Conservation (phyloP, 2,888 invertebrate genomes). For the Elegia similella region DNA sequence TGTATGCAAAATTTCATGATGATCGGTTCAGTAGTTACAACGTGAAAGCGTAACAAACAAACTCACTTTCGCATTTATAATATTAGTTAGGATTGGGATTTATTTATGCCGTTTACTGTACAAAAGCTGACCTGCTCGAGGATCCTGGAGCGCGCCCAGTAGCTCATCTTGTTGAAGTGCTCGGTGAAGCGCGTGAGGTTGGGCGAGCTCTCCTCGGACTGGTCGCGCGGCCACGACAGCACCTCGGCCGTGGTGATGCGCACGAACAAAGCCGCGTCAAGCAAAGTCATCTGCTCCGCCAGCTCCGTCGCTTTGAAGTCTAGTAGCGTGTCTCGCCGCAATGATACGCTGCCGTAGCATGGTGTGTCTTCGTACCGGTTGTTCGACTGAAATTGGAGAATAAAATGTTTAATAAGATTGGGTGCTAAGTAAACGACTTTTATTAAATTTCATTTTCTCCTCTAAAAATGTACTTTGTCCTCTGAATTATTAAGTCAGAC, state of each 20-base stretch:
- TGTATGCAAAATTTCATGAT: too few species aligned
- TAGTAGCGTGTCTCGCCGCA: conserved; percentile 84
- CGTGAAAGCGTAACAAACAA: too few species aligned
- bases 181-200: conserved; percentile 98
- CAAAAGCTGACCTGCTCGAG: conserved; percentile 84
- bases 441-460: too few species aligned
- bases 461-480: too few species aligned
- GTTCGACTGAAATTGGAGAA: conserved; percentile 47
- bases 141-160: conserved; percentile 97
- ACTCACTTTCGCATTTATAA: too few species aligned
- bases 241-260: conserved; percentile 99
- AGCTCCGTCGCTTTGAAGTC: conserved; percentile 97
- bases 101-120: too few species aligned
- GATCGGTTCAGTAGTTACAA: too few species aligned
- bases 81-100: too few species aligned
- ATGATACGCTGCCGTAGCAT: conserved; percentile 65
- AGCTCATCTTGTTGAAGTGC: conserved; percentile 99
- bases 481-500: too few species aligned
- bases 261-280: conserved; percentile 97
- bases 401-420: not conserved
- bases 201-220: conserved; percentile 97
- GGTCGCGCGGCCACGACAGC: conserved; percentile 97
- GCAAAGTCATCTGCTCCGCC: conserved; percentile 98
- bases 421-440: too few species aligned
- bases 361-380: conserved; percentile 70